Evolutionary conservation across 1,140 invertebrate genomes (phyloP), one percentile per base, ranked within the genome.

Genomic region (Lineus longissimus): DNA sequence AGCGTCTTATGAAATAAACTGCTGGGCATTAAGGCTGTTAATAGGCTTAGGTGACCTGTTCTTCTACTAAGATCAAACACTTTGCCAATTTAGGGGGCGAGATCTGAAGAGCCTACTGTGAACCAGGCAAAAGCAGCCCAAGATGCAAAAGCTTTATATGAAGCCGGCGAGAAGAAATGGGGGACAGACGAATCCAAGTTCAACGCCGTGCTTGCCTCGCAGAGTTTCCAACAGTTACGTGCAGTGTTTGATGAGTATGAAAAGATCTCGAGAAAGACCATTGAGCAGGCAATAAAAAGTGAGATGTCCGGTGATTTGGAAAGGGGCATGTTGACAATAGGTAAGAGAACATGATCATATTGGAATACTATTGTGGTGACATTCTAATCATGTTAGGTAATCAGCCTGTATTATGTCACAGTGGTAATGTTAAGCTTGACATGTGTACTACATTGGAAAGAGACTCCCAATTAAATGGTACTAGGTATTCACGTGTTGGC

Each of bases 161-260:
- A 80, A 70, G 79, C 85, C 31, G 85, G 85, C 29, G 83, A 83
- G 61, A 80, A 78, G 63, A 78, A 76, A 59, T 75, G 81, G 64
- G 85, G 85, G 31, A 86, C 85, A 23, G 85, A 86, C 70, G 85
- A 86, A 68, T 80, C 76, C 36, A 74, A 72, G 54, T 80, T 81
- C 60, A 80, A 81, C 65, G 59, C 70, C 19, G 74, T 81, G 9
- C 56, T 81, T 54, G 74, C 73, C 0, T 75, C 76, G 6, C 76
- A 77, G 56, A 77, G 78, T 61, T 78, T 69, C 59, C 72, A 75
- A 19, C 80, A 82, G 68, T 60, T 80, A 19, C 58, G 75, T 19
- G 76, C 78, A 25, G 73, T 82, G 27, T 81, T 82, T 73, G 74
- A 77, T 59, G 77, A 74, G 15, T 83, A 82, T 61, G 57, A 70